Percentiles rank a stretch among this genome's conserved stretches.
These are phyloP conservation scores for Lepidurus apus DNA, from an alignment of 1,140 invertebrate genomes.

Conservation along the genomic window DNA sequence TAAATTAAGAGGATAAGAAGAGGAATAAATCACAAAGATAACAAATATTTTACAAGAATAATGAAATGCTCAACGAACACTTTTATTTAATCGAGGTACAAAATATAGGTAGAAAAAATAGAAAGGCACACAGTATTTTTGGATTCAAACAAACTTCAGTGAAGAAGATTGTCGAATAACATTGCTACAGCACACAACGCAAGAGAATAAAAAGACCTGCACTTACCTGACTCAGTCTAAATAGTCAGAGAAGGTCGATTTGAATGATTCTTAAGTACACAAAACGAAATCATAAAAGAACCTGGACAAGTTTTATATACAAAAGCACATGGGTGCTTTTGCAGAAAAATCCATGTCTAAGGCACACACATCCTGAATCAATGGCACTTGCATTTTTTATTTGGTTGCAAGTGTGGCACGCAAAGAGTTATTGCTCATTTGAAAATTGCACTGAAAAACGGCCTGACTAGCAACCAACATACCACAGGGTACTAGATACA, in stretches of 20 bases:
- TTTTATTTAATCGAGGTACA: conserved; percentile 12
- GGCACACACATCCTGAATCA: not conserved
- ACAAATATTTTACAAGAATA: too few species aligned
- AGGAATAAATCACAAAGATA: too few species aligned
- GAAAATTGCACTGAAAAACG: conserved; percentile 7
- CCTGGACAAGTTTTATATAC: not conserved
- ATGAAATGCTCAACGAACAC: not conserved
- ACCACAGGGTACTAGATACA: not conserved
- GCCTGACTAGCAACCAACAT: conserved; percentile 18
- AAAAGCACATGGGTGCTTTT: not conserved
- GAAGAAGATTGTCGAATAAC: not conserved
- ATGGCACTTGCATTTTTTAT: conserved; percentile 6
- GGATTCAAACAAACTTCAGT: not conserved
- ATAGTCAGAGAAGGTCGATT: not conserved
- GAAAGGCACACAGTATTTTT: conserved; percentile 9
- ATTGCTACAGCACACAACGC: not conserved
- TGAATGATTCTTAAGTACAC: not conserved
- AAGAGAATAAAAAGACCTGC: not conserved
- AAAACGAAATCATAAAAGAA: not conserved
- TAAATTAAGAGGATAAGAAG: too few species aligned
- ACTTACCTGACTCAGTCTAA: not conserved
- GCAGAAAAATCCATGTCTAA: not conserved
- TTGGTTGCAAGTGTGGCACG: conserved; percentile 11
- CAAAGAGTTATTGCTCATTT: conserved; percentile 17
- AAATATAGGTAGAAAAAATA: conserved; percentile 9